These are phyloP conservation scores for Herpailurus yagouaroundi DNA, from an alignment of 2,113 vertebrate genomes.

Conservation along the genomic window DNA sequence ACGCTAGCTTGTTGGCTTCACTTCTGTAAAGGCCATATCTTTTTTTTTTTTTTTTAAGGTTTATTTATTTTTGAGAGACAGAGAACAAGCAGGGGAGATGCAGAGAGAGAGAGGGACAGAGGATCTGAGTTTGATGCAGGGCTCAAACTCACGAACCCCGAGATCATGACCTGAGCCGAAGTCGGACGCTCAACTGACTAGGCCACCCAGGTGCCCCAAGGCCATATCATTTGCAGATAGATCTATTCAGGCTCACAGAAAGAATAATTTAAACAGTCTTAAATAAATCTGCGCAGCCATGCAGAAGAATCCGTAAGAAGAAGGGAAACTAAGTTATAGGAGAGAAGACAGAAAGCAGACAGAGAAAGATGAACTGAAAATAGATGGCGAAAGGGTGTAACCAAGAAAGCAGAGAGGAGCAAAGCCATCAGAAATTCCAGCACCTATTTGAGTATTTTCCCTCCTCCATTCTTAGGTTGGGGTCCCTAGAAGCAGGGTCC, in stretches of 20 bases:
- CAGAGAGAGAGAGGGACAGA: no score
- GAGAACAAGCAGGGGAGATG: no score
- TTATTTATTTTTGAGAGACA: no score
- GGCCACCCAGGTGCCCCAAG: not conserved
- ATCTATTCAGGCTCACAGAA: not conserved
- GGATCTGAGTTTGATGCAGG: no score
- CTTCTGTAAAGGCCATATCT: not conserved
- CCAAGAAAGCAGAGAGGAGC: not conserved
- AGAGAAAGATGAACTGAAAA: conserved; percentile 17
- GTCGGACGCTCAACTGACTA: no score
- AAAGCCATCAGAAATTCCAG: not conserved
- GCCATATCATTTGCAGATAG: not conserved
- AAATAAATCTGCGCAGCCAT: not conserved
- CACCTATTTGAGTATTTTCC: not conserved
- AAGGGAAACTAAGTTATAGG: not conserved
- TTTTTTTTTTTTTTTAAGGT: not conserved
- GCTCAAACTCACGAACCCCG: no score
- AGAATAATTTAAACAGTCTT: not conserved
- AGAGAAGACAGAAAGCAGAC: not conserved
- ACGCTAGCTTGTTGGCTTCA: not conserved
- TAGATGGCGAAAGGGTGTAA: not conserved
- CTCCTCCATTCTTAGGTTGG: not conserved
- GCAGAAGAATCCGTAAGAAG: not conserved
- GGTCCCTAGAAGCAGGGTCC: not conserved
- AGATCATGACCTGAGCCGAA: no score